Base-by-base conservation (phyloP, 1,140 invertebrate genomes). In the Eupeodes corollae region DNA sequence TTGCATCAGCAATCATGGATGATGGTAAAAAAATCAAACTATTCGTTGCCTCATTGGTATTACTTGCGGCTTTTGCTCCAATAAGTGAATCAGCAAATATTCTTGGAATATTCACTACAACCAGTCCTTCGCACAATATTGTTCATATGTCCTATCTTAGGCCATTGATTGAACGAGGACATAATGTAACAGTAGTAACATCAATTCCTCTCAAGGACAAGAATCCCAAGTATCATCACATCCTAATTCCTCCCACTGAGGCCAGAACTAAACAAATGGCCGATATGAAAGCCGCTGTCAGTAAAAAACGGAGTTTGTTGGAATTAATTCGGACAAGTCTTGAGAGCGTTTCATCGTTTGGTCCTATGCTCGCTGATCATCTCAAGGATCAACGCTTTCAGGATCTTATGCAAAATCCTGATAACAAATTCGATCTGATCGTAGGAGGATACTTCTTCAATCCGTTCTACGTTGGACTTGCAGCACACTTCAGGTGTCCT, bases 111-210 rank as follows among this genome's bases (percentile, higher is more conserved):
- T 26, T 26, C 8, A 61, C 61, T 38, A 66, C 63, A n/a, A 55
- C 59, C 50, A 66, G 59, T 30, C 55, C 61, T 2, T 67, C 63
- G 6, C 63, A 67, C 48, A 45, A 67, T 3, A 61, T 67, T 3
- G 55, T 67, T 0, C 55, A 67, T 39, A 64, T 64, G 61, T 59
- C 64, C 1, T 26, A 63, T 2, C 52, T 57, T 46, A 56, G 58
- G 43, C 37, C 56, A 2, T 46, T 67, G 26, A 64, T 61, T 5
- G 61, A 67, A 48, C 31, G 52, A 26, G 63, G 63, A 6, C 64
- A 67, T 47, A 60, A 67, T 44, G 47, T 67, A 1, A 67, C 64
- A 0, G 61, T 67, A 2, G 54, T 65, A 1, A 50, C 53, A 8
- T 49, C 54, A 41, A 0, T 55, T 26, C 31, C 57, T 13, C 16